These are phyloP conservation scores for Lottia scabra DNA, from an alignment of 2,888 invertebrate genomes.

Conservation along the genomic window DNA sequence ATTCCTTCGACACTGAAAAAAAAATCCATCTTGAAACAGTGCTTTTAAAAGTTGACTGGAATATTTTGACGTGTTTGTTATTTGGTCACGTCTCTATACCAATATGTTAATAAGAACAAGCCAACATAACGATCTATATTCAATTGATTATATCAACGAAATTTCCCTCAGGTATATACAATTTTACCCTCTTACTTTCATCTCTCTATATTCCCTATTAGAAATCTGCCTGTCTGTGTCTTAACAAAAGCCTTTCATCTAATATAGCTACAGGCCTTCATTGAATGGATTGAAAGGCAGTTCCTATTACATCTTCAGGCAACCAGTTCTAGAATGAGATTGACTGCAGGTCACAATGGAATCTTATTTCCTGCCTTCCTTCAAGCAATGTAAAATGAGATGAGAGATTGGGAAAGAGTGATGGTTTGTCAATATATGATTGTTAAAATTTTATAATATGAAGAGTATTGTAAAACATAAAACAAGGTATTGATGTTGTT, in stretches of 20 bases:
- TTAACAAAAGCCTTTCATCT: conserved; percentile 15
- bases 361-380: conserved; percentile 17
- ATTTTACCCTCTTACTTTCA: background rate
- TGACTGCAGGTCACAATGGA: conserved; percentile 5
- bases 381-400: conserved; percentile 13
- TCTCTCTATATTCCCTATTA: background rate
- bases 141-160: background rate
- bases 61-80: no score
- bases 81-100: no score
- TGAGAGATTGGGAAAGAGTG: background rate
- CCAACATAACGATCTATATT: conserved; percentile 4
- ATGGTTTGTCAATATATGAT: background rate
- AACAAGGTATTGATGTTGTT: no score
- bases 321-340: conserved; percentile 9
- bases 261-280: conserved; percentile 9
- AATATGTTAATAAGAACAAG: background rate
- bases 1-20: no score
- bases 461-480: no score
- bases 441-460: no score
- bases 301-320: conserved; percentile 16
- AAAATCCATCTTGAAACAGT: no score
- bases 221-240: background rate
- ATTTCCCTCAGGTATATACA: background rate
- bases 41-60: no score
- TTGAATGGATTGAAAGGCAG: conserved; percentile 20